phyloP scores from a whole-genome alignment of 2,113 vertebrate species.

The Columba janthina region DNA sequence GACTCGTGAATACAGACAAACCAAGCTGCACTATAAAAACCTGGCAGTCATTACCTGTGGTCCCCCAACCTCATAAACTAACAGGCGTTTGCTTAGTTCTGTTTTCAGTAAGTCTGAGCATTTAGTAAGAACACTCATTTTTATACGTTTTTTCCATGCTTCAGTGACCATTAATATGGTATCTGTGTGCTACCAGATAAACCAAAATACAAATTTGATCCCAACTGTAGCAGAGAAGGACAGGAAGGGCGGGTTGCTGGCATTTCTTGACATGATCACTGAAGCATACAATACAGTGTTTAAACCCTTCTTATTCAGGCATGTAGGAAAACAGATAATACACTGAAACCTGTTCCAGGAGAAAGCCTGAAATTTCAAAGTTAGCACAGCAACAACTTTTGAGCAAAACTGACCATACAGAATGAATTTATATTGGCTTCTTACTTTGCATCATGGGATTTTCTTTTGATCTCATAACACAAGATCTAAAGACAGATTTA shows the following conservation, averaged over 20 bases:
- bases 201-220: neutral
- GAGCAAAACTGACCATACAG: neutral
- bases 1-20: neutral
- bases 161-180: neutral
- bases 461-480: constrained; percentile 24
- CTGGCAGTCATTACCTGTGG: neutral
- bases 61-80: neutral
- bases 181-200: neutral
- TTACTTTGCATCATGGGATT: neutral
- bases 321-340: constrained; percentile 17
- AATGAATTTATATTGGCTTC: constrained; percentile 21
- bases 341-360: neutral
- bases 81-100: neutral
- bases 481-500: constrained; percentile 9
- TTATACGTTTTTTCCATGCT: neutral
- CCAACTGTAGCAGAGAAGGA: neutral
- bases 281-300: neutral
- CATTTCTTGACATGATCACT: neutral
- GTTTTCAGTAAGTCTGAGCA: neutral
- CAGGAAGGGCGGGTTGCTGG: neutral
- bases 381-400: neutral
- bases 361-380: constrained; percentile 22
- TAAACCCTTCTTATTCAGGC: neutral
- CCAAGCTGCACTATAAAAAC: neutral
- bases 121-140: neutral